phyloP scores from a whole-genome alignment of 2,797 vertebrate genomes.

The Ara ararauna region DNA sequence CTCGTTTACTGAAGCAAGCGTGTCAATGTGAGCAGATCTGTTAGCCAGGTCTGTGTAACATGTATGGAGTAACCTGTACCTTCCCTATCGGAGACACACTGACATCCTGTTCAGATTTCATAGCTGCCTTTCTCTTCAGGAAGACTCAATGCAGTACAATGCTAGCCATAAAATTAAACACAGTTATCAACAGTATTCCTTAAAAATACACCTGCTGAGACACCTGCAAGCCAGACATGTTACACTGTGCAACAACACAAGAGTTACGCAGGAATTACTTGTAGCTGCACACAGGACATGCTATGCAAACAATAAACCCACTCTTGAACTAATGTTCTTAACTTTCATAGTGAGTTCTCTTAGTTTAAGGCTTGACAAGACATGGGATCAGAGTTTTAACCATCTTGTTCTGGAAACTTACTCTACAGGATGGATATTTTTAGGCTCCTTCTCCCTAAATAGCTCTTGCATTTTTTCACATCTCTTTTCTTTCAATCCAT shows the following conservation, averaged over 20 bases:
- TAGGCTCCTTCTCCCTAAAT: background rate
- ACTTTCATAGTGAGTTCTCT: background rate
- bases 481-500: background rate
- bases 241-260: rapidly evolving
- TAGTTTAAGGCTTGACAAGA: background rate
- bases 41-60: background rate
- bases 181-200: background rate
- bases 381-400: background rate
- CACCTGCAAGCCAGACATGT: background rate
- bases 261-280: background rate
- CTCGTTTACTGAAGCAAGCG: background rate
- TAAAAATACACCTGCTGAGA: background rate
- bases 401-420: background rate
- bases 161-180: background rate
- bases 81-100: background rate
- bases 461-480: background rate
- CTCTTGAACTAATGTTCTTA: background rate
- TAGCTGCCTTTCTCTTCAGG: background rate
- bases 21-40: background rate
- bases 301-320: background rate
- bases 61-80: rapidly evolving
- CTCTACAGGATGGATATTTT: background rate
- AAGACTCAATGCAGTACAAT: background rate
- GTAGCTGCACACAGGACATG: rapidly evolving
- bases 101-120: background rate